Evolutionary conservation across 2,888 invertebrate species (phyloP).

Genomic region (Hypercompe scribonia): DNA sequence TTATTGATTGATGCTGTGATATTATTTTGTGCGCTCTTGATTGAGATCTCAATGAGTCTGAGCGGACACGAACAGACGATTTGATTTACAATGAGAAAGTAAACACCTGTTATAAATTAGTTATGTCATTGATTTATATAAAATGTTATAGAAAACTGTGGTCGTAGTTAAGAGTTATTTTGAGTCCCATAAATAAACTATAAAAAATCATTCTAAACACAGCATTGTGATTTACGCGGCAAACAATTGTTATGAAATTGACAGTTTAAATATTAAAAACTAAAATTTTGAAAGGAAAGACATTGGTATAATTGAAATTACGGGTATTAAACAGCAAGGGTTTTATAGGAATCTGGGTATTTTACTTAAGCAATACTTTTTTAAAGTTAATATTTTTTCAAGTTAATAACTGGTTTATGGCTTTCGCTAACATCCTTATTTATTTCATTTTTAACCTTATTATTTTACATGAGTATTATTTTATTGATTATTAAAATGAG

Average conservation of each 20-base stretch:
- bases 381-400: no score
- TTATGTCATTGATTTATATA: conserved; percentile 15
- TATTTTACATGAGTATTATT: background rate
- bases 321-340: background rate
- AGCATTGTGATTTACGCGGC: background rate
- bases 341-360: background rate
- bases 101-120: conserved; percentile 7
- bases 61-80: conserved; percentile 12
- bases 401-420: no score
- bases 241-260: background rate
- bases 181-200: background rate
- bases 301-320: background rate
- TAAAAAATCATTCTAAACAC: no score
- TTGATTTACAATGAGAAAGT: conserved; percentile 34
- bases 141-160: background rate
- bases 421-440: background rate
- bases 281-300: background rate
- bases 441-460: background rate
- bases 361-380: background rate
- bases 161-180: background rate
- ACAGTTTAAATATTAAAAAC: background rate
- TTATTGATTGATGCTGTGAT: conserved; percentile 40
- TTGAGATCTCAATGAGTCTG: conserved; percentile 24
- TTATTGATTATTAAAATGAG: no score
- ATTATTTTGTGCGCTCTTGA: conserved; percentile 34